Evolutionary conservation across 1,140 invertebrate genomes (phyloP).

Genomic region (Microplitis mediator): DNA sequence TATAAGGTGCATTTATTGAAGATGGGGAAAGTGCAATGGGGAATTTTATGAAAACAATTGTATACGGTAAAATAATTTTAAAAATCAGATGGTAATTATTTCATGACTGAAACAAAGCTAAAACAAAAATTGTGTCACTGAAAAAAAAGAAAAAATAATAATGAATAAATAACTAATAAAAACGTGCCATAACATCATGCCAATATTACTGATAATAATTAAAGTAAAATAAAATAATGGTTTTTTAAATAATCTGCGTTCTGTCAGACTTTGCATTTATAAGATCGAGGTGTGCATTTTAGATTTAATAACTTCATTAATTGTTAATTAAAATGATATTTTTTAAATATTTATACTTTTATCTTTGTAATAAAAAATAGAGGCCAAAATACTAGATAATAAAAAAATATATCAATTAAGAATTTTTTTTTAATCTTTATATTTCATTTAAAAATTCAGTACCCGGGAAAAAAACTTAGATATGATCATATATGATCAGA

Average conservation of each 20-base stretch:
- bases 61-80: slow-evolving; percentile 26
- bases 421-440: too few species aligned
- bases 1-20: slow-evolving; percentile 61
- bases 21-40: slow-evolving; percentile 62
- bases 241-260: slow-evolving; percentile 38
- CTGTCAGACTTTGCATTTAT: slow-evolving; percentile 35
- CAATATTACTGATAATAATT: slow-evolving; percentile 58
- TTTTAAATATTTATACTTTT: background rate
- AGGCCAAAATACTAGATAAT: background rate
- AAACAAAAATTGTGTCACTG: too few species aligned
- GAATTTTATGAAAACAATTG: slow-evolving; percentile 21
- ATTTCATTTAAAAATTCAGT: too few species aligned
- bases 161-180: slow-evolving; percentile 52
- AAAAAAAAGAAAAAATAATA: slow-evolving; percentile 43
- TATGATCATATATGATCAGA: too few species aligned
- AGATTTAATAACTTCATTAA: background rate
- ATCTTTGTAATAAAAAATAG: background rate
- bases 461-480: too few species aligned
- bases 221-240: slow-evolving; percentile 47
- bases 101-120: background rate
- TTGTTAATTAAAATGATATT: background rate
- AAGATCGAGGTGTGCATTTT: slow-evolving; percentile 9
- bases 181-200: slow-evolving; percentile 63
- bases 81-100: background rate
- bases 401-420: background rate